Evolutionary conservation across 2,888 invertebrate genomes (phyloP).

Genomic region (Nymphalis urticae): DNA sequence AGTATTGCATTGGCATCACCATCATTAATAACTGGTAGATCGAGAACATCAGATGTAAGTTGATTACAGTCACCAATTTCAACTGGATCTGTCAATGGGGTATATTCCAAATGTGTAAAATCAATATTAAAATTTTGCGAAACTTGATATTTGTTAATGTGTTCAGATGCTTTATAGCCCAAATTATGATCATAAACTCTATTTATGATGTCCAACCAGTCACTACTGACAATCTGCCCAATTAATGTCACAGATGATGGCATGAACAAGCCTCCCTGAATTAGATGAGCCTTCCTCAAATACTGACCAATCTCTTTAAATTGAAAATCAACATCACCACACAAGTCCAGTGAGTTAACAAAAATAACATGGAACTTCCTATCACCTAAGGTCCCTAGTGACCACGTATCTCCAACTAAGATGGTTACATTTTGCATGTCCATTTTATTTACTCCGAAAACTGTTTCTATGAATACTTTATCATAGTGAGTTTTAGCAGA

Average conservation of each 20-base stretch:
- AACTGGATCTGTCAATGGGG: slow-evolving; percentile 59
- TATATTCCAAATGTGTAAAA: slow-evolving; percentile 64
- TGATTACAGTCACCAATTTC: slow-evolving; percentile 50
- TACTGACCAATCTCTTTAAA: slow-evolving; percentile 52
- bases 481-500: slow-evolving; percentile 62
- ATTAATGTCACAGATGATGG: slow-evolving; percentile 79
- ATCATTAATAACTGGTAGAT: slow-evolving; percentile 54
- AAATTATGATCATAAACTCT: slow-evolving; percentile 81
- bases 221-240: slow-evolving; percentile 82
- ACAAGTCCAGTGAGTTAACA: slow-evolving; percentile 76
- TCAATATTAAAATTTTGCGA: slow-evolving; percentile 80
- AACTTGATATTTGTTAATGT: slow-evolving; percentile 83
- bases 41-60: slow-evolving; percentile 46
- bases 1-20: slow-evolving; percentile 77
- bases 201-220: slow-evolving; percentile 82
- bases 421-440: slow-evolving; percentile 61
- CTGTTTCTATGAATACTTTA: slow-evolving; percentile 64
- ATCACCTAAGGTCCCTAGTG: slow-evolving; percentile 50
- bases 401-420: slow-evolving; percentile 58
- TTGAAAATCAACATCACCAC: slow-evolving; percentile 80
- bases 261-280: slow-evolving; percentile 71
- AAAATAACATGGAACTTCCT: slow-evolving; percentile 79
- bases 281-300: slow-evolving; percentile 60
- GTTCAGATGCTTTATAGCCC: slow-evolving; percentile 77
- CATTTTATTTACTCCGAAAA: slow-evolving; percentile 69